Percentiles rank a stretch among this genome's conserved stretches.
Evolutionary conservation across 2,113 vertebrate genomes (phyloP).

Genomic region (Pollimyrus isidori): DNA sequence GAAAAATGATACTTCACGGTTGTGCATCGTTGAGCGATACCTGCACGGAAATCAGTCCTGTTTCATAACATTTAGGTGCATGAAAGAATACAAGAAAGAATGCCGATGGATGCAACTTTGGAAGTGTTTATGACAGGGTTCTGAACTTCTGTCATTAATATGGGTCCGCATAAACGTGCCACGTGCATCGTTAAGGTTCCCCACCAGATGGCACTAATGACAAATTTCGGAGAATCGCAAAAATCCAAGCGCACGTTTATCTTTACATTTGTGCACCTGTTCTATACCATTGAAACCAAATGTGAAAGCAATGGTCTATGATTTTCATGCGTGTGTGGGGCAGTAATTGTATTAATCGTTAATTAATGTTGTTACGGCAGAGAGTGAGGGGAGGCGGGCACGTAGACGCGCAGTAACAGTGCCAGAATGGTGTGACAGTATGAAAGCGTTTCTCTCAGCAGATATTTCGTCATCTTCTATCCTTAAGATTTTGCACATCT

Average conservation of each 20-base stretch:
- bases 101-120: not conserved
- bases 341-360: not conserved
- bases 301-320: not conserved
- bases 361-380: not conserved
- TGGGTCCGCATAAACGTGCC: not conserved
- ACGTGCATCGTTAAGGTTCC: not conserved
- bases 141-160: not conserved
- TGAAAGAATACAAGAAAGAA: not conserved
- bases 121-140: not conserved
- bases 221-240: not conserved
- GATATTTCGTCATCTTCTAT: not conserved
- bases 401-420: not conserved
- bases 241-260: not conserved
- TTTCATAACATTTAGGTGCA: not conserved
- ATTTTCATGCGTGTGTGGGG: not conserved
- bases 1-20: conserved; percentile 79
- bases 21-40: conserved; percentile 66
- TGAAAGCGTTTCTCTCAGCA: not conserved
- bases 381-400: not conserved
- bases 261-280: not conserved
- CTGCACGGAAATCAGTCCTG: conserved; percentile 38
- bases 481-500: not conserved
- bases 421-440: not conserved
- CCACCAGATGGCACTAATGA: not conserved
- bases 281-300: not conserved